These are phyloP conservation scores for Hydropsyche tenuis DNA, from an alignment of 1,140 invertebrate species.

Conservation along the genomic window DNA sequence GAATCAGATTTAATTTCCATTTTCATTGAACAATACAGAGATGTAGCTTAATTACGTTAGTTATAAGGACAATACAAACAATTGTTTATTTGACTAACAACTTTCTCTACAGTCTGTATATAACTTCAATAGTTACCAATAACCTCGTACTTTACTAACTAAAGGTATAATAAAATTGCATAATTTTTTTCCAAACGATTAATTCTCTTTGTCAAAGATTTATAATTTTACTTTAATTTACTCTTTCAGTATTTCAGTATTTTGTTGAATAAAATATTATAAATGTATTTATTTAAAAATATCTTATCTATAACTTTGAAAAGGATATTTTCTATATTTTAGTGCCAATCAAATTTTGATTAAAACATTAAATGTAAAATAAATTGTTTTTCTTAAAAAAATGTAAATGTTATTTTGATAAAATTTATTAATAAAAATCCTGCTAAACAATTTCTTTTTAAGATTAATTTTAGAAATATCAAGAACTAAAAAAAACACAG, in stretches of 20 bases:
- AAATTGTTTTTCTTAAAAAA: background rate
- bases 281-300: slow-evolving; percentile 3
- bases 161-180: background rate
- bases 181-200: too few relatives aligned
- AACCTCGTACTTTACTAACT: background rate
- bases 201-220: too few relatives aligned
- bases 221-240: too few relatives aligned
- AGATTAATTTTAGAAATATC: too few relatives aligned
- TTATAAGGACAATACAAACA: too few relatives aligned
- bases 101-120: background rate
- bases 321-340: slow-evolving; percentile 5
- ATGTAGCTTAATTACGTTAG: too few relatives aligned
- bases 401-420: background rate
- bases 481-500: background rate
- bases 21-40: too few relatives aligned
- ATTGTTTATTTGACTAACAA: too few relatives aligned
- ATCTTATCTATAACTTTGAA: slow-evolving; percentile 4
- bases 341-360: slow-evolving; percentile 9
- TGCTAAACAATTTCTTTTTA: slow-evolving; percentile 3
- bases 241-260: too few relatives aligned
- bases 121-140: slow-evolving; percentile 15
- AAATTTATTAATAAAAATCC: slow-evolving; percentile 18
- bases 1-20: too few relatives aligned
- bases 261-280: slow-evolving; percentile 5
- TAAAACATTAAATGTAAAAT: background rate